Conservation (phyloP, 2,113 vertebrate genomes). For the Noturus placidus region DNA sequence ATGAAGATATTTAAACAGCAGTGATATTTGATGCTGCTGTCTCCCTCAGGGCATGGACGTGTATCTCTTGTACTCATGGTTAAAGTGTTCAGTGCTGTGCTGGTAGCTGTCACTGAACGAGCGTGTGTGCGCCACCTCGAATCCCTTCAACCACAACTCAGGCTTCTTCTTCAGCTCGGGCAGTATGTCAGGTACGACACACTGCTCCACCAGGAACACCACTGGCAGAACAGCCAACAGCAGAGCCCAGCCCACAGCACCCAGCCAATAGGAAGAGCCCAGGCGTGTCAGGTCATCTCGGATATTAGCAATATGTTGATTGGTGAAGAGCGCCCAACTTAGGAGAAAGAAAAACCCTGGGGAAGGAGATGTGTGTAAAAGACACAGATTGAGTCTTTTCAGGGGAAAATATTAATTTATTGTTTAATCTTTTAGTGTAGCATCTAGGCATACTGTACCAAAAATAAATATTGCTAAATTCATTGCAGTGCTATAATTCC, state of each 20-base stretch:
- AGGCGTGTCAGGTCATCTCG: conserved; percentile 60
- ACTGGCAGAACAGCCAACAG: conserved; percentile 53
- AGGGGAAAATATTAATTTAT: neutral
- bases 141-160: conserved; percentile 53
- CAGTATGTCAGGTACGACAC: conserved; percentile 62
- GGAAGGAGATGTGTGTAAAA: neutral
- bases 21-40: conserved; percentile 10
- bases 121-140: conserved; percentile 1
- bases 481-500: neutral
- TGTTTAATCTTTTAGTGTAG: neutral
- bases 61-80: conserved; percentile 40
- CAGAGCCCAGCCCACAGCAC: conserved; percentile 65
- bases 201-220: conserved; percentile 65
- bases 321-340: conserved; percentile 74
- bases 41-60: conserved; percentile 57
- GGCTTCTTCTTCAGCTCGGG: conserved; percentile 64
- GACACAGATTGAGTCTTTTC: neutral
- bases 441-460: neutral
- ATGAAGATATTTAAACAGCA: neutral
- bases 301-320: conserved; percentile 69
- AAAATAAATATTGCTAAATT: neutral
- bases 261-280: conserved; percentile 70
- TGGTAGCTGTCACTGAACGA: conserved; percentile 51
- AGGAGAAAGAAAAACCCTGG: conserved; percentile 77
- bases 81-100: neutral